Percentiles rank a stretch among this genome's conserved stretches.
Conservation (phyloP, 2,797 vertebrate genomes). For the Huso huso region DNA sequence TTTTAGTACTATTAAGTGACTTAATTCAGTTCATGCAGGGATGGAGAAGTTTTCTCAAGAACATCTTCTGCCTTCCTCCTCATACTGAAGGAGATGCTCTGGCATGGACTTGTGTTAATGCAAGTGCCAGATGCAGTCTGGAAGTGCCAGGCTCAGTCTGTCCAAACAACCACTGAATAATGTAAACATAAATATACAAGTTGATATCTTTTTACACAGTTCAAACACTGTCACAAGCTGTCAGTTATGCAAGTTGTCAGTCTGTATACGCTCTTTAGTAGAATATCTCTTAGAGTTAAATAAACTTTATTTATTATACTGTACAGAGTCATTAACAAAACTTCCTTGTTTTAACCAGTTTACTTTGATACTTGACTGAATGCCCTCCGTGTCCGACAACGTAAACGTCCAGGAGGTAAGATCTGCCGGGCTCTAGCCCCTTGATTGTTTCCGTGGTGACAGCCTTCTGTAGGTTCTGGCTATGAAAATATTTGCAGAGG, state of each 20-base stretch:
- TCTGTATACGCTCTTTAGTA: slow-evolving; percentile 67
- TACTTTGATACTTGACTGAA: slow-evolving; percentile 77
- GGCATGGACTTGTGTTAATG: slow-evolving; percentile 27
- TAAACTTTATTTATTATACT: slow-evolving; percentile 43
- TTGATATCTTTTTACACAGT: slow-evolving; percentile 70
- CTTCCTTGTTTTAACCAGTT: slow-evolving; percentile 76
- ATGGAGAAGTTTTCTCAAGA: slow-evolving; percentile 20
- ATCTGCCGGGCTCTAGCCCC: slow-evolving; percentile 63
- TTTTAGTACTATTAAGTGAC: slow-evolving; percentile 59
- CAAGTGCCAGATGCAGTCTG: slow-evolving; percentile 29
- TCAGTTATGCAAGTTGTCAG: slow-evolving; percentile 77
- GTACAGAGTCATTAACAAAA: slow-evolving; percentile 77
- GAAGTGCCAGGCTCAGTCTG: slow-evolving; percentile 37
- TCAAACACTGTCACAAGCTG: slow-evolving; percentile 69
- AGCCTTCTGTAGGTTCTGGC: slow-evolving; percentile 69
- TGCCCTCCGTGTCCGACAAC: slow-evolving; percentile 80
- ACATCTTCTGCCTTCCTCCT: slow-evolving; percentile 41
- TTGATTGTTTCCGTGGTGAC: slow-evolving; percentile 78
- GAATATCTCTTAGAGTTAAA: slow-evolving; percentile 74
- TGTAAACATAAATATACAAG: slow-evolving; percentile 82
- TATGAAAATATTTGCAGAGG: slow-evolving; percentile 82
- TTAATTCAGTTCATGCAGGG: slow-evolving; percentile 74
- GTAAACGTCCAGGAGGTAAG: slow-evolving; percentile 83
- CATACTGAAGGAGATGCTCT: slow-evolving; percentile 27
- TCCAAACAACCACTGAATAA: slow-evolving; percentile 40